phyloP scores from a whole-genome alignment of 35 echinoderm and acorn worm species.

The Apostichopus japonicus region DNA sequence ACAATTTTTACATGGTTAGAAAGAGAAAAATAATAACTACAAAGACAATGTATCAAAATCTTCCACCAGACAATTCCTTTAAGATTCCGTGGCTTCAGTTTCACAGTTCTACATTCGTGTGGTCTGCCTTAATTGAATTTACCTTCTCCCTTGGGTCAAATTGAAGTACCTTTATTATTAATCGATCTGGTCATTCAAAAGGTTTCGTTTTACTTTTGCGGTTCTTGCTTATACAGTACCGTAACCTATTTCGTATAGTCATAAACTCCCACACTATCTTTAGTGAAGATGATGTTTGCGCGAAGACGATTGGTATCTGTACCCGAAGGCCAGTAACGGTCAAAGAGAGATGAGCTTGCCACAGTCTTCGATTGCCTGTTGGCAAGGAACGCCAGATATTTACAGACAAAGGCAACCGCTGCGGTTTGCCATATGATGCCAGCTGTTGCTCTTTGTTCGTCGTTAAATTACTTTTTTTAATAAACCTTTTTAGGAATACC shows the following conservation, averaged over 20 bases:
- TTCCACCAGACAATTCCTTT: too few species aligned
- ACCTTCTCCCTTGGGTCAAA: background rate
- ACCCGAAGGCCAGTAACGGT: background rate
- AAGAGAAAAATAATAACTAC: too few species aligned
- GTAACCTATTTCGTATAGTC: background rate
- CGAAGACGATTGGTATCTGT: background rate
- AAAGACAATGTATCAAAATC: too few species aligned
- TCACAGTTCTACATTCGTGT: background rate
- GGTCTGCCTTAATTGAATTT: background rate
- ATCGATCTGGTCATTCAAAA: background rate
- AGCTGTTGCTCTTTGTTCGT: background rate
- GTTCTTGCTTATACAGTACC: background rate
- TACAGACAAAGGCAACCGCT: background rate
- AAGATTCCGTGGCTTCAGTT: too few species aligned
- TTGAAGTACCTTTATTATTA: background rate
- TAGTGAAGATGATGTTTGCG: background rate
- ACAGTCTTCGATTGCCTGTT: background rate
- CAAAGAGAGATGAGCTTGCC: background rate
- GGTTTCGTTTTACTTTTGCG: background rate
- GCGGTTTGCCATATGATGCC: background rate
- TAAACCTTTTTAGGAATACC: too few species aligned
- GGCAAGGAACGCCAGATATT: background rate
- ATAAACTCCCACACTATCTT: background rate
- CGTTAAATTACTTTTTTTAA: too few species aligned
- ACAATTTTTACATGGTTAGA: too few species aligned